Conservation (phyloP, 2,888 invertebrate species). For the Himalopsyche kuldschensis region DNA sequence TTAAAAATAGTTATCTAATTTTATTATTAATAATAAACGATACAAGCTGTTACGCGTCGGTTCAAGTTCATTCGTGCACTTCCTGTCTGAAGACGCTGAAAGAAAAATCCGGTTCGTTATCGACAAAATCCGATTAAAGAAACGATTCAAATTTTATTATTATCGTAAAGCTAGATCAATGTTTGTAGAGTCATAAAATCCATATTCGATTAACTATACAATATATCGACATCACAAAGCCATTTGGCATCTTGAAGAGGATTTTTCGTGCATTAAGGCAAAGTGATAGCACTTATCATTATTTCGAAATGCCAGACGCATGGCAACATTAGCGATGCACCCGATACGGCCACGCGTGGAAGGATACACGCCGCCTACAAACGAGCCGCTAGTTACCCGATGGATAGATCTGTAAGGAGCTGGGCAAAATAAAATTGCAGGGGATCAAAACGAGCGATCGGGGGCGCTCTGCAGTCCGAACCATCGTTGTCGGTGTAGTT, state of each 20-base stretch:
- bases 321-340: constrained; percentile 16
- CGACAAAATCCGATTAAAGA: too few species aligned
- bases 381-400: constrained; percentile 8
- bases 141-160: too few species aligned
- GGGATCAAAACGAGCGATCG: not conserved
- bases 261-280: not conserved
- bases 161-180: too few species aligned
- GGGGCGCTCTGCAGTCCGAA: not conserved
- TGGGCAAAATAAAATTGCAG: not conserved
- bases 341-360: constrained; percentile 16
- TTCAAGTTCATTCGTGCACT: too few species aligned
- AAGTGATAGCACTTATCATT: not conserved
- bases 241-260: not conserved
- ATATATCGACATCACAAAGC: not conserved
- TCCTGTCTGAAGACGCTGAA: too few species aligned
- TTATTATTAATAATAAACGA: too few species aligned
- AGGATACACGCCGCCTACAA: constrained; percentile 2
- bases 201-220: not conserved
- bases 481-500: constrained; percentile 7
- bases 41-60: too few species aligned
- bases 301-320: not conserved
- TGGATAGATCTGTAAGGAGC: not conserved
- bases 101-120: too few species aligned
- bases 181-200: too few species aligned
- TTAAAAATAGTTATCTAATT: too few species aligned